Evolutionary conservation across 2,797 vertebrate genomes (phyloP).

Genomic region (Lepus oiostolus): DNA sequence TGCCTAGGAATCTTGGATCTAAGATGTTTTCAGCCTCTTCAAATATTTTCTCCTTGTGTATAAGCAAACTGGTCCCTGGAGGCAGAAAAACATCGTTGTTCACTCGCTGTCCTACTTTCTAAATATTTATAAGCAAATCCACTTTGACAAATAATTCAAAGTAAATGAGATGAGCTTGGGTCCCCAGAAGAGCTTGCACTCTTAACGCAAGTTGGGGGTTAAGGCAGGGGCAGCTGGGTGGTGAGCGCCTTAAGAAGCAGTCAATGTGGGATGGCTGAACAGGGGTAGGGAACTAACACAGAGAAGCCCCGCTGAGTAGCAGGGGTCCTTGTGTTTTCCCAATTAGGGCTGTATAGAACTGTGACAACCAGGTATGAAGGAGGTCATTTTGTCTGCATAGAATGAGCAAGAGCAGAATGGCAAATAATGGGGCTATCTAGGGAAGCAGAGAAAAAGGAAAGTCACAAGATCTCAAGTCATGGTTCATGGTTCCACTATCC

Average conservation of each 20-base stretch:
- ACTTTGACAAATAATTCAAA: slow-evolving; percentile 53
- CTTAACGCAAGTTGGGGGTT: not conserved
- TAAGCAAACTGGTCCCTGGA: not conserved
- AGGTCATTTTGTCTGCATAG: not conserved
- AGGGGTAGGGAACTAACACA: not conserved
- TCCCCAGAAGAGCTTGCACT: not conserved
- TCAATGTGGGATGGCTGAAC: accelerated
- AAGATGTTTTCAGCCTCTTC: slow-evolving; percentile 8
- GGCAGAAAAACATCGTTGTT: not conserved
- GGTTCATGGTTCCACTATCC: not conserved
- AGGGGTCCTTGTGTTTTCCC: not conserved
- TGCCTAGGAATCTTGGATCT: slow-evolving; percentile 38
- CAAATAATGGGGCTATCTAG: not conserved
- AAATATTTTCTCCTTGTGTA: not conserved
- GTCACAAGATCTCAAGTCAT: not conserved
- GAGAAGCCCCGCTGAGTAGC: not conserved
- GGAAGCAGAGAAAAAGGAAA: not conserved
- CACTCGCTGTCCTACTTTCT: slow-evolving; percentile 26
- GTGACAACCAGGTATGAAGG: not conserved
- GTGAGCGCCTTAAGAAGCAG: not conserved
- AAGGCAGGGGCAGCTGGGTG: not conserved
- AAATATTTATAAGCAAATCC: slow-evolving; percentile 18
- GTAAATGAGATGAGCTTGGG: not conserved
- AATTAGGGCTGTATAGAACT: not conserved
- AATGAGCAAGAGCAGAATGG: not conserved